Percentiles rank a stretch among this genome's conserved stretches.
Evolutionary conservation across 1,140 invertebrate species (phyloP).

Genomic region (Thrips palmi): DNA sequence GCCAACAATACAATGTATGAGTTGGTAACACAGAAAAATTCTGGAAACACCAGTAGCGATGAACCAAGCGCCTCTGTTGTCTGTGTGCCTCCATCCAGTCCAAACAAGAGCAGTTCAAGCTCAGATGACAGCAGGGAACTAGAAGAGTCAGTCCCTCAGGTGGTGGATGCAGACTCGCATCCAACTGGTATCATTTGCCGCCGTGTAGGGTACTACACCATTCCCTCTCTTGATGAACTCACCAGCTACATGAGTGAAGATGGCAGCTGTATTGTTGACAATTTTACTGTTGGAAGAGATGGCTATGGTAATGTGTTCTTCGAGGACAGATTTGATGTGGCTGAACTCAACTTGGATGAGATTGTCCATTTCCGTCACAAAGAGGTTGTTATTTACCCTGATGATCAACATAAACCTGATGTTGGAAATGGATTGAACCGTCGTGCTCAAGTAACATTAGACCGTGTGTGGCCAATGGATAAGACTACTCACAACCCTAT

Average conservation of each 20-base stretch:
- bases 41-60: too few species aligned
- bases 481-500: slow-evolving; percentile 65
- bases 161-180: slow-evolving; percentile 28
- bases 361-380: slow-evolving; percentile 59
- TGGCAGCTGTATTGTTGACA: slow-evolving; percentile 67
- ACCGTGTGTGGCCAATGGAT: slow-evolving; percentile 86
- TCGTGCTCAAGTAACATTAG: slow-evolving; percentile 78
- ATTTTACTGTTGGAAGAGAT: slow-evolving; percentile 74
- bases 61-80: too few species aligned
- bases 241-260: slow-evolving; percentile 38
- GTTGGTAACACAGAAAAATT: too few species aligned
- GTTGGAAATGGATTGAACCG: slow-evolving; percentile 78
- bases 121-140: background rate
- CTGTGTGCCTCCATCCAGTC: too few species aligned
- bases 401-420: slow-evolving; percentile 47
- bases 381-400: slow-evolving; percentile 39
- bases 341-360: slow-evolving; percentile 74
- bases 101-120: too few species aligned
- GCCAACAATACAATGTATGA: too few species aligned
- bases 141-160: slow-evolving; percentile 4
- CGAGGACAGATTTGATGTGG: slow-evolving; percentile 70
- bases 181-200: slow-evolving; percentile 38
- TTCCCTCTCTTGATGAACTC: slow-evolving; percentile 62
- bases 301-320: slow-evolving; percentile 90
- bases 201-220: slow-evolving; percentile 72